Conservation (phyloP, 92 coral and sea anemone genomes). For the Porites lobata region DNA sequence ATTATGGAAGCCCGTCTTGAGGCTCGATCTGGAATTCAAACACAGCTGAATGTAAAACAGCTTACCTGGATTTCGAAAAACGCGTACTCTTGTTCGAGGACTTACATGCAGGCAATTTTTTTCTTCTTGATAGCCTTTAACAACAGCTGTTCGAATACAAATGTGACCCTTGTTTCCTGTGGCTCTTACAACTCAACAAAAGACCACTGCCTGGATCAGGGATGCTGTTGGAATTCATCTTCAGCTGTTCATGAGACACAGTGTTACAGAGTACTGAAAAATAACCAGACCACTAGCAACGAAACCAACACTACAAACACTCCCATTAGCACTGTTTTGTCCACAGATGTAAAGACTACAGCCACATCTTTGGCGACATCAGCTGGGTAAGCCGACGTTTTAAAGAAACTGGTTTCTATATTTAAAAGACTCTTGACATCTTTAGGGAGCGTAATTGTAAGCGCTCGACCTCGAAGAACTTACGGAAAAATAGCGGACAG, state of each 20-base stretch:
- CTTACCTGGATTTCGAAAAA: too few species aligned
- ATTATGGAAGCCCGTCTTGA: too few species aligned
- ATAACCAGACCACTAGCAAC: constrained; percentile 10
- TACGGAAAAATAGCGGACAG: too few species aligned
- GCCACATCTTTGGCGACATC: neutral
- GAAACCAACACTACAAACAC: constrained; percentile 17
- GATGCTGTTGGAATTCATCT: constrained; percentile 88
- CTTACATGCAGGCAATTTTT: neutral
- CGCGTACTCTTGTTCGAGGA: too few species aligned
- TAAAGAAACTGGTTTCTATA: neutral
- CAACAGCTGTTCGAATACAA: constrained; percentile 19
- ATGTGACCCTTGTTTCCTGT: constrained; percentile 50
- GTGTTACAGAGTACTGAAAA: constrained; percentile 17
- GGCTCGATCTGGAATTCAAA: too few species aligned
- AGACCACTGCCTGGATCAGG: constrained; percentile 59
- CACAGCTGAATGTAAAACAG: too few species aligned
- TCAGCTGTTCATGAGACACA: constrained; percentile 3
- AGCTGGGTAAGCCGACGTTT: constrained; percentile 2
- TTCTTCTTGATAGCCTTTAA: neutral
- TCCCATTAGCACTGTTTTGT: constrained; percentile 23
- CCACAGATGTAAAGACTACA: neutral
- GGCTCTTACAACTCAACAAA: constrained; percentile 50
- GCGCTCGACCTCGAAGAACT: too few species aligned
- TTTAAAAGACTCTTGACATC: too few species aligned
- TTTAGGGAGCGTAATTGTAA: too few species aligned